Conservation (phyloP, 2,888 invertebrate genomes). For the Cotesia congregata region DNA sequence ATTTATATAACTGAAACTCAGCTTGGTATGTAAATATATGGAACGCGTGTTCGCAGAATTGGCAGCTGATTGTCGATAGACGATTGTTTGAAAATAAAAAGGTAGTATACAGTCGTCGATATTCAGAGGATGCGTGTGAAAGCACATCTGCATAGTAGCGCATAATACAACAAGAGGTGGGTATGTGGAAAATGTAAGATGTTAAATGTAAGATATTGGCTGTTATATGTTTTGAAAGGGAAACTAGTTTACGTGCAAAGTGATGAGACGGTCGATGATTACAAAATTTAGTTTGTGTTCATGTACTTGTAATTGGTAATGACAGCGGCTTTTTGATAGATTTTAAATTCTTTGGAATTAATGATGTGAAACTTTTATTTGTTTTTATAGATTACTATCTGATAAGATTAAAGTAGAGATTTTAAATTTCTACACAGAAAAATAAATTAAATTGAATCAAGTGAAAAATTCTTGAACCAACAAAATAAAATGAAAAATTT, state of each 20-base stretch:
- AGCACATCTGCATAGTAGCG: not conserved
- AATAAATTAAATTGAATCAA: too few relatives aligned
- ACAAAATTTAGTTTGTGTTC: not conserved
- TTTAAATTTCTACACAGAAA: too few relatives aligned
- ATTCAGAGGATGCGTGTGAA: conserved; percentile 7
- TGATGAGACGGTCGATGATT: not conserved
- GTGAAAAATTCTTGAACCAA: too few relatives aligned
- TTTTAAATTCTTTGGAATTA: too few relatives aligned
- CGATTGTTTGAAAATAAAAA: not conserved
- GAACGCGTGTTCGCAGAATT: not conserved
- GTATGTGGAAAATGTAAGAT: too few relatives aligned
- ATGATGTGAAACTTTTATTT: too few relatives aligned
- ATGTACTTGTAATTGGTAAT: not conserved
- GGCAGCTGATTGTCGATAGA: not conserved
- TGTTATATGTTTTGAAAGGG: not conserved
- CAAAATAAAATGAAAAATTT: too few relatives aligned
- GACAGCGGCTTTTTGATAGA: not conserved
- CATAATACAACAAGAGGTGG: not conserved
- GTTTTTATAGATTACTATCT: too few relatives aligned
- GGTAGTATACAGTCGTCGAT: not conserved
- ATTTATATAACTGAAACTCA: not conserved
- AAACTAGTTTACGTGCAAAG: not conserved
- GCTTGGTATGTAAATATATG: not conserved
- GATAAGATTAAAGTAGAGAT: too few relatives aligned
- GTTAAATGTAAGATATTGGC: not conserved